phyloP scores from a whole-genome alignment of 2,797 vertebrate species.

The Melanotaenia pygmaea region DNA sequence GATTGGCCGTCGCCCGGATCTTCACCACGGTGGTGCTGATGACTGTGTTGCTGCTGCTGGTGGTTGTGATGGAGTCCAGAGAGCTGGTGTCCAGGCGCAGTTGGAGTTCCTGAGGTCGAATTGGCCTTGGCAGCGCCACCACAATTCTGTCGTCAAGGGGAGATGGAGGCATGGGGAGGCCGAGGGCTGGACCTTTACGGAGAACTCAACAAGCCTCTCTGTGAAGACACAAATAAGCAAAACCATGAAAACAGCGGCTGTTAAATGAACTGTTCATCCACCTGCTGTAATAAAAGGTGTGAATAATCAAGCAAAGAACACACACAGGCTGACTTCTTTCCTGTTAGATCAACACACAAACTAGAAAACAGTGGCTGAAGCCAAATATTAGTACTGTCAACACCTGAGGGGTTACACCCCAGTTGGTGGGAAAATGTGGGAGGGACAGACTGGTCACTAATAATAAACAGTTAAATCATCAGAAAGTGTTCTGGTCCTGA shows the following conservation, averaged over 20 bases:
- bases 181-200: slow-evolving; percentile 87
- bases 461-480: slow-evolving; percentile 68
- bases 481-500: slow-evolving; percentile 34
- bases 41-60: slow-evolving; percentile 75
- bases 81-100: slow-evolving; percentile 93
- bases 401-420: slow-evolving; percentile 74
- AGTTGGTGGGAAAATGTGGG: slow-evolving; percentile 52
- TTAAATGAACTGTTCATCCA: slow-evolving; percentile 9
- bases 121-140: slow-evolving; percentile 96
- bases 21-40: slow-evolving; percentile 90
- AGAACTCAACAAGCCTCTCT: slow-evolving; percentile 91
- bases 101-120: slow-evolving; percentile 98
- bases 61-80: slow-evolving; percentile 85
- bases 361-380: slow-evolving; percentile 41
- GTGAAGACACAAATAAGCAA: slow-evolving; percentile 39
- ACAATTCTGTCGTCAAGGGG: slow-evolving; percentile 99
- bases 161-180: slow-evolving; percentile 99
- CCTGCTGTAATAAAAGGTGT: slow-evolving; percentile 7
- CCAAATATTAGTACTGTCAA: slow-evolving; percentile 74
- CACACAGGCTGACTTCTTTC: slow-evolving; percentile 22
- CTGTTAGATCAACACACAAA: slow-evolving; percentile 68
- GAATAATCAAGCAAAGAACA: slow-evolving; percentile 21
- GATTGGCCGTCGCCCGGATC: slow-evolving; percentile 91
- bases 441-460: slow-evolving; percentile 55
- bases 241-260: slow-evolving; percentile 2